A percentile compares a stretch with the other conserved stretches of the same genome.
These are phyloP conservation scores for Choloepus didactylus DNA, from an alignment of 2,797 vertebrate genomes.

Conservation along the genomic window DNA sequence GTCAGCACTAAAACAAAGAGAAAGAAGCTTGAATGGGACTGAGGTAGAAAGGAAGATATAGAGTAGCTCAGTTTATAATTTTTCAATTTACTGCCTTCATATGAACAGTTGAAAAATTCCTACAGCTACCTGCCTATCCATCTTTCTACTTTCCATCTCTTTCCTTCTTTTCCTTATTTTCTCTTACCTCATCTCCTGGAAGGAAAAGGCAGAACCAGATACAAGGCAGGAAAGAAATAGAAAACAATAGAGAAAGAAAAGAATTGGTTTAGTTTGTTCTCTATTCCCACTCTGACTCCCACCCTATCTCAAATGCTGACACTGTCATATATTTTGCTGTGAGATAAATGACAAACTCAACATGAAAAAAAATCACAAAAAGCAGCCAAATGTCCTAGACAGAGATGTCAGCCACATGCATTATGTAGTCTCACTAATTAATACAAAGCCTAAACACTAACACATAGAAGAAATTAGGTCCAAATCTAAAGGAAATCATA, in stretches of 20 bases:
- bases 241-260: neutral
- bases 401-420: neutral
- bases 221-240: neutral
- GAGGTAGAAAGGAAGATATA: neutral
- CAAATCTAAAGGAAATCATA: neutral
- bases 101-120: neutral
- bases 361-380: neutral
- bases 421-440: neutral
- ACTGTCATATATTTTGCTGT: neutral
- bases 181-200: neutral
- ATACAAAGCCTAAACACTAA: constrained; percentile 24
- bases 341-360: neutral
- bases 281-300: neutral
- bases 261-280: neutral
- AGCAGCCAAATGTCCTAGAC: neutral
- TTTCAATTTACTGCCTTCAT: neutral
- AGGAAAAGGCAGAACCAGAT: neutral
- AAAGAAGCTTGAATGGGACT: neutral
- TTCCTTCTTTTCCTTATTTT: neutral
- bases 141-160: neutral
- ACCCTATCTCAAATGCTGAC: neutral
- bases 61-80: neutral
- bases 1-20: neutral
- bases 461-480: neutral
- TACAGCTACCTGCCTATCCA: neutral